Evolutionary conservation across 2,797 vertebrate species (phyloP), one percentile per base, ranked within the genome.

Genomic region (Acipenser transmontanus): DNA sequence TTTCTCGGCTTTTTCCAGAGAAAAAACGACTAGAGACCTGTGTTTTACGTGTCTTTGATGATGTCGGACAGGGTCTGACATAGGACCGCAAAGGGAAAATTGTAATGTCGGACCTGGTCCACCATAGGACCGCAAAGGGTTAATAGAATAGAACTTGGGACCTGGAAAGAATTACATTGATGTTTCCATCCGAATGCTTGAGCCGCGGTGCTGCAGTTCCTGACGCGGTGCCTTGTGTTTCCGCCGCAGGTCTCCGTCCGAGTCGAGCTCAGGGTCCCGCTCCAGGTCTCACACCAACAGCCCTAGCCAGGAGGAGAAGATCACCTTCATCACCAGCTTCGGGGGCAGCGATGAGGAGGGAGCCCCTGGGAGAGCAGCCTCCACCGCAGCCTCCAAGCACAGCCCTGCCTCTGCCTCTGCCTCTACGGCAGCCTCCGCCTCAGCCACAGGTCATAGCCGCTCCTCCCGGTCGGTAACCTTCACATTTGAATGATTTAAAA

Each of bases 391-490:
- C 75, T 84, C 84, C 82, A 93, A 87, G 81, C 87, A 89, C 66
- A 81, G 79, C 73, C 69, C 75, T 1, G 7, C 74, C 56, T 74
- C 82, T 6, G 74, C 78, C 77, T 73, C 66, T 65, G 75, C 47
- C 85, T 70, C 7, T 47, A 10, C 61, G 70, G 76, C 75, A 68
- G 34, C 34, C 20, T 34, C 20, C 20, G 72, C 64, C 65, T 75
- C 47, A 34, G 70, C 91, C 78, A 87, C 93, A 91, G 94, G 93
- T 92, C 95, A 94, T 92, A 96, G 92, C 91, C 87, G 93, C 87
- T 89, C 91, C 80, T 91, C 95, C 93, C 94, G 96, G 96, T 98
- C 95, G 92, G 95, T 98, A 97, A 92, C 91, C 93, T 94, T 91
- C 88, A 83, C 70, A 78, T 73, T 84, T 20, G 34, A 34, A 34